Evolutionary conservation across 92 coral and sea anemone species (phyloP).

Genomic region (Plumapathes pennacea): DNA sequence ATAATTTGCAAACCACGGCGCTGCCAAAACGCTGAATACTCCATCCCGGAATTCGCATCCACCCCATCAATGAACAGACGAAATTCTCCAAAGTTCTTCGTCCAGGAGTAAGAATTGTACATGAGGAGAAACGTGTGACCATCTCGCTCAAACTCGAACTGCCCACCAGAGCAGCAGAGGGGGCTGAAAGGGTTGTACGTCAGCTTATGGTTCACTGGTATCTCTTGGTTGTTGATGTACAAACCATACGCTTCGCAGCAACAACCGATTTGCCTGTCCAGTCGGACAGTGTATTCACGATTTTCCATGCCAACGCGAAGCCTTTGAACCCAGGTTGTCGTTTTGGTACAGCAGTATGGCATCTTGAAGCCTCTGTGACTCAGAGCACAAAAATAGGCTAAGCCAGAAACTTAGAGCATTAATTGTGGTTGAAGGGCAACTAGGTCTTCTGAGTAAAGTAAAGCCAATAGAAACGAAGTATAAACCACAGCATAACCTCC

Average conservation of each 20-base stretch:
- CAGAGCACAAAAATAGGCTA: too few relatives aligned
- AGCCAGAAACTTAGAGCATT: too few relatives aligned
- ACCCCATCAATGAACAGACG: conserved; percentile 81
- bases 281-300: conserved; percentile 71
- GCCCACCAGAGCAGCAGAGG: conserved; percentile 77
- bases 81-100: conserved; percentile 63
- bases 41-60: conserved; percentile 81
- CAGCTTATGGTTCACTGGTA: conserved; percentile 49
- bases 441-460: too few relatives aligned
- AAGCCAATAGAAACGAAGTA: too few relatives aligned
- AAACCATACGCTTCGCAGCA: conserved; percentile 67
- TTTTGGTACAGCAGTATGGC: conserved; percentile 70
- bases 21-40: conserved; percentile 78
- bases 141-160: conserved; percentile 80
- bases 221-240: conserved; percentile 68
- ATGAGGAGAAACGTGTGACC: conserved; percentile 75
- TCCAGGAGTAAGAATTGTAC: conserved; percentile 70
- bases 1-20: conserved; percentile 77
- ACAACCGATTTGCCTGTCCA: conserved; percentile 61
- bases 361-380: too few relatives aligned
- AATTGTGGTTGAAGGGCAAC: too few relatives aligned
- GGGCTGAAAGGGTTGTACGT: conserved; percentile 91
- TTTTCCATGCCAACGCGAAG: conserved; percentile 65
- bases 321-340: conserved; percentile 82
- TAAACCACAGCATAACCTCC: too few relatives aligned